Conservation (phyloP, 2,797 vertebrate species). For the Chaetophractus vellerosus region DNA sequence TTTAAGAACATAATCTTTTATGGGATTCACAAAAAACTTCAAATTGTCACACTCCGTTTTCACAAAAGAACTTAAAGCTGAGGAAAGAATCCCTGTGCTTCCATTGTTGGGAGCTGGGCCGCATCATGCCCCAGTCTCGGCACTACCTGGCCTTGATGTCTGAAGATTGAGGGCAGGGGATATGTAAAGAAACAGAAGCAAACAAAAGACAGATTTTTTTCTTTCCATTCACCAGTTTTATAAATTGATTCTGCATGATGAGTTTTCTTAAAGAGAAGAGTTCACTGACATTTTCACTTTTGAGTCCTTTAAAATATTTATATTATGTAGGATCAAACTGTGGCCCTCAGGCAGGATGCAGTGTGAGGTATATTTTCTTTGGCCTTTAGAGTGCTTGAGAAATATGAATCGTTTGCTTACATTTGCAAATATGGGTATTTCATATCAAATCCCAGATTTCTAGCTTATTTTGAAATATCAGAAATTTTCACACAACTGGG, state of each 20-base stretch:
- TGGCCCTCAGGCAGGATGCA: background rate
- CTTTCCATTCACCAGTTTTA: background rate
- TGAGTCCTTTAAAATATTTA: constrained; percentile 15
- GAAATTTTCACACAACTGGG: background rate
- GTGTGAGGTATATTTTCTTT: background rate
- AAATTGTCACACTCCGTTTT: too few relatives aligned
- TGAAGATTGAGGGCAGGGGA: background rate
- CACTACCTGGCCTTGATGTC: background rate
- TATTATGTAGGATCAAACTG: background rate
- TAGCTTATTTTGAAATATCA: background rate
- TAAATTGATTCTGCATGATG: background rate
- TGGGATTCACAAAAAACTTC: too few relatives aligned
- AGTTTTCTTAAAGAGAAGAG: background rate
- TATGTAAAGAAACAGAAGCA: background rate
- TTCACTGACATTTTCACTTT: background rate
- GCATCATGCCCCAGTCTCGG: fast-evolving
- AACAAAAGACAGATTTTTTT: background rate
- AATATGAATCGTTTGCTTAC: background rate
- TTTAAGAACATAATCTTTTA: too few relatives aligned
- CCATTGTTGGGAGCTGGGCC: fast-evolving
- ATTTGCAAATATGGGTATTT: background rate
- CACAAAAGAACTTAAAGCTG: too few relatives aligned
- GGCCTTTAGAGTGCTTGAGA: background rate
- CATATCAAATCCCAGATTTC: background rate
- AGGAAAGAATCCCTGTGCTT: background rate